Conservation (phyloP, 2,797 vertebrate species). For the Eospalax fontanierii region DNA sequence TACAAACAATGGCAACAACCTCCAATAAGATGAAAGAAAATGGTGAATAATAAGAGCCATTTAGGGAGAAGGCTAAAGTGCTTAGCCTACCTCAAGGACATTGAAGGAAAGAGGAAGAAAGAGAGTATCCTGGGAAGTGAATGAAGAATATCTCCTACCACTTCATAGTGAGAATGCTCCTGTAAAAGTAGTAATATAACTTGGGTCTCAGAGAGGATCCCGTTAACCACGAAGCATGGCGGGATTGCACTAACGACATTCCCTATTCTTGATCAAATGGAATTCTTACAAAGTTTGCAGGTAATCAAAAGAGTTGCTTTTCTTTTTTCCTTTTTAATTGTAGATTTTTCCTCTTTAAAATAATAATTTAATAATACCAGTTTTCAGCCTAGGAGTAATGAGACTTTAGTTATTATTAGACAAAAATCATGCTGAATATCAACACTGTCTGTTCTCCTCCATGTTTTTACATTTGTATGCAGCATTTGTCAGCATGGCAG, state of each 20-base stretch:
- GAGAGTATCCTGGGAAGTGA: not conserved
- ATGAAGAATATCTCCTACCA: not conserved
- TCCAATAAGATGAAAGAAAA: not conserved
- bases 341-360: conserved; percentile 79
- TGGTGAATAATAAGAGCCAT: not conserved
- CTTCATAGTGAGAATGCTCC: not conserved
- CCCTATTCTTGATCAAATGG: conserved; percentile 59
- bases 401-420: conserved; percentile 88
- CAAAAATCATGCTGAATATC: conserved; percentile 89
- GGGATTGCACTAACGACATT: conserved; percentile 63
- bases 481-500: conserved; percentile 91
- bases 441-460: conserved; percentile 88
- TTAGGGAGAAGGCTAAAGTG: not conserved
- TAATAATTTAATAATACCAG: conserved; percentile 86
- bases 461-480: conserved; percentile 91
- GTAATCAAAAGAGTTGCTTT: conserved; percentile 66
- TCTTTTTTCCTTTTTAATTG: conserved; percentile 48
- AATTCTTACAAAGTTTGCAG: conserved; percentile 70
- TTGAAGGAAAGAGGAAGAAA: not conserved
- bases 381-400: conserved; percentile 79
- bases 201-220: not conserved
- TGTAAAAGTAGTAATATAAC: conserved; percentile 6
- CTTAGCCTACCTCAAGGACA: too few relatives aligned
- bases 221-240: not conserved
- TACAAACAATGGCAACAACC: rapidly evolving